Base-by-base conservation (phyloP, 2,888 invertebrate species). In the Lobophora halterata region DNA sequence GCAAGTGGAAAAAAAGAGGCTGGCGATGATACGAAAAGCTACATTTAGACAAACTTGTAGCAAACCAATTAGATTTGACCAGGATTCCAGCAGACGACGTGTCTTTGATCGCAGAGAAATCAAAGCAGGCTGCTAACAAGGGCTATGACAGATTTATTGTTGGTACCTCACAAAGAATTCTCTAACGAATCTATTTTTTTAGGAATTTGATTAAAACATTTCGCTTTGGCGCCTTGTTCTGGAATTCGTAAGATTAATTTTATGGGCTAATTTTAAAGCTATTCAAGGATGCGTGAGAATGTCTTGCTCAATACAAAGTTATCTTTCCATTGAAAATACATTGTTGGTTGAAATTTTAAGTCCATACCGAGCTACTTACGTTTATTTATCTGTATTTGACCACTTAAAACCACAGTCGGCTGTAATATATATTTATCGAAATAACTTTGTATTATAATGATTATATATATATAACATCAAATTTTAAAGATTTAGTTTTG, bases 101-200 rank as follows among this genome's bases (percentile, higher is more conserved):
- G 65, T 63, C 82, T 86, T 85, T 86, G 86, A 85, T 82, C 82
- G 73, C 61, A 50, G 52, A 60, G 61, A 65, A 78, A 77, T 79
- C 78, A 79, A 83, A 82, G 78, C 72, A 62, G 56, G 57, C 65
- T 64, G 60, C 74, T 82, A 80, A 82, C 81, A 77, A 79, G 77
- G 64, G 60, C 68, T 72, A 74, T 71, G 83, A 81, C 81, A 80
- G 81, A 82, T 86, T 83, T 86, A 86, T 81, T 59, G 54, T n/a
- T n/a, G n/a, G n/a, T 65, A 21, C 47, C 61, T 66, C 61, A 71
- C 70, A 60, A 74, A 74, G 73, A 77, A 75, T 67, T 68, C 59
- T 61, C 57, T 55, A 51, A 56, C 52, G 57, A 65, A 60, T 56
- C 58, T 58, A 65, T 63, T 65, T 71, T 71, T 71, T 77, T 61